Conservation (phyloP, 2,888 invertebrate genomes). For the Epistrophe eligans region DNA sequence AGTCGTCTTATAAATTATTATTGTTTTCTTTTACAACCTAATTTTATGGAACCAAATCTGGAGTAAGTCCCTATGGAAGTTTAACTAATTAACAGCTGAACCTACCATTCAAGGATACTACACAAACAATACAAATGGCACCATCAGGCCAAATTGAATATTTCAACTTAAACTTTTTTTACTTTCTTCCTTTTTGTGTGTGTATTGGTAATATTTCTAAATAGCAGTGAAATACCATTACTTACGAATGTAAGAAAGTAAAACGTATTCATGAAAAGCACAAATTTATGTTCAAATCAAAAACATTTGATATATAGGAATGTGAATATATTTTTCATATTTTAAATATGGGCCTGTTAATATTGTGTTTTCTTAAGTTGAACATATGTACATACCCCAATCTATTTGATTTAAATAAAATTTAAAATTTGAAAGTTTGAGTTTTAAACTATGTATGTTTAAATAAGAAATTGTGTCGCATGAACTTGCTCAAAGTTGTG, state of each 20-base stretch:
- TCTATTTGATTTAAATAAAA: too few relatives aligned
- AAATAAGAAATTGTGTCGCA: too few relatives aligned
- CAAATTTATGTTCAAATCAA: background rate
- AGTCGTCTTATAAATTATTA: constrained; percentile 54
- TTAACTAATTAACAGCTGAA: constrained; percentile 63
- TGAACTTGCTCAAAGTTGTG: too few relatives aligned
- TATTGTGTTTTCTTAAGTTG: background rate
- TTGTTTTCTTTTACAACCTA: constrained; percentile 45
- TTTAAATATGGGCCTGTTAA: background rate
- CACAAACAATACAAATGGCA: constrained; percentile 48
- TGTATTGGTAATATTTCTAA: background rate
- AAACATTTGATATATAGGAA: background rate
- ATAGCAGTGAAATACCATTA: too few relatives aligned
- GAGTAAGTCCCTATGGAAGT: constrained; percentile 46
- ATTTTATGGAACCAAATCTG: constrained; percentile 60
- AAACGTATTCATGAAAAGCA: background rate
- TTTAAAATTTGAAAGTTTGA: too few relatives aligned
- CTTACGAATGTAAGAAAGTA: background rate
- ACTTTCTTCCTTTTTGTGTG: background rate
- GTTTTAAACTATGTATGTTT: too few relatives aligned
- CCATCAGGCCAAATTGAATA: constrained; percentile 62
- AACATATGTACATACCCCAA: too few relatives aligned
- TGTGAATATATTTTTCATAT: background rate
- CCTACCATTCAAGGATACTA: constrained; percentile 11
- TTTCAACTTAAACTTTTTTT: constrained; percentile 60